Base-by-base conservation (phyloP, 2,113 vertebrate species). In the Pterocles orientalis region DNA sequence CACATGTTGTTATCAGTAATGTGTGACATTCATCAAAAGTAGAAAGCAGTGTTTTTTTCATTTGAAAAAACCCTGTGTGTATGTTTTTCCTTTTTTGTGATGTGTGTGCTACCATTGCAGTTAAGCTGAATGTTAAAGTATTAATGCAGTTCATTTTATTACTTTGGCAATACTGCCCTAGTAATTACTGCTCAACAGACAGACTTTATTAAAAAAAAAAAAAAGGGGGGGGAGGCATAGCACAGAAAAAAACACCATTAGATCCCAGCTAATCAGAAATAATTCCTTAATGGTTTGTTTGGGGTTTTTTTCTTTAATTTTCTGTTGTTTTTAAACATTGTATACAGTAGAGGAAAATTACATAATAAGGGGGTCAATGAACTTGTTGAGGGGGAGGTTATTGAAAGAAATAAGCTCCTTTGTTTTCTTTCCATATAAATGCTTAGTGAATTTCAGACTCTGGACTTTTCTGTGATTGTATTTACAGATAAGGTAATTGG, bases 21-120 rank as follows among this genome's bases (percentile, higher is more conserved):
- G 94, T 95, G 79, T 91, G 87, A 65, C 50, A 86, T 96, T 96
- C 76, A 86, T 94, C 79, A 81, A 47, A 96, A 91, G 51, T 77
- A 54, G 64, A 77, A 92, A 94, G 29, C 57, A n/a, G 28, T 54
- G 39, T 3, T 45, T 31, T 70, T 47, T 64, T n/a, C 24, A 54
- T 36, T 28, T 69, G 60, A 56, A 64, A 73, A 51, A 72, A 33
- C 14, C 24, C 50, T 36, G 39, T 68, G 58, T 86, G 31, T 66
- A 25, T 57, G 20, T 19, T 94, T 83, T 87, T 25, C 28, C 9
- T 41, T 85, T 89, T 86, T 36, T 33, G 13, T 77, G 72, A 69
- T 17, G 18, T 69, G 56, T 61, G 31, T 90, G 45, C 20, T 92
- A 36, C 26, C 34, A 10, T 45, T 53, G 36, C 45, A 68, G 50